Percentiles rank a stretch among this genome's conserved stretches.
These are phyloP conservation scores for Callyntrura guangdongensis DNA, from an alignment of 2,888 invertebrate species.

Conservation along the genomic window DNA sequence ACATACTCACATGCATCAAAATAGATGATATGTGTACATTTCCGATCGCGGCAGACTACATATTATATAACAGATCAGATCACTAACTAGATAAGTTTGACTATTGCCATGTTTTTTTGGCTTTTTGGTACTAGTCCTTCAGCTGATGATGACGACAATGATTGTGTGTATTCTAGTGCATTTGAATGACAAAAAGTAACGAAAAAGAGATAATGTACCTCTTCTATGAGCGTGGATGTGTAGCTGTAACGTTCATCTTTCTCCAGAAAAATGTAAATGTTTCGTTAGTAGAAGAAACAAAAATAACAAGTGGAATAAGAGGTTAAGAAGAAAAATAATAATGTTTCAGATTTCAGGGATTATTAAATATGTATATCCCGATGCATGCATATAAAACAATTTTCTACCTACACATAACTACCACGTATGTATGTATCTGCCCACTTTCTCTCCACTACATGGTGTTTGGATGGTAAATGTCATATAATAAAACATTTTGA, in stretches of 20 bases:
- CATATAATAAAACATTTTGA: slow-evolving; percentile 27
- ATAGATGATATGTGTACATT: no score
- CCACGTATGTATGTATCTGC: no score
- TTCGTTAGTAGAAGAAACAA: slow-evolving; percentile 7
- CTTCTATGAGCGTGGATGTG: neutral
- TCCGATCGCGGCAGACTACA: no score
- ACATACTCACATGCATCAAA: no score
- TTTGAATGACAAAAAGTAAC: neutral
- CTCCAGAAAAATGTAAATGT: neutral
- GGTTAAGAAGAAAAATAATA: neutral
- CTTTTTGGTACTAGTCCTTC: neutral
- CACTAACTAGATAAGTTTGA: neutral
- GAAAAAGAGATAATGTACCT: neutral
- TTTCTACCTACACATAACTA: no score
- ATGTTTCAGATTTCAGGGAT: slow-evolving; percentile 24
- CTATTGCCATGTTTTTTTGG: neutral
- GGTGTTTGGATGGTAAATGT: neutral
- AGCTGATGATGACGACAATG: neutral
- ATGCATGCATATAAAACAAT: neutral
- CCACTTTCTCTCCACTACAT: no score
- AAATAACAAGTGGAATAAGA: slow-evolving; percentile 39
- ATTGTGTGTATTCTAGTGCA: slow-evolving; percentile 13
- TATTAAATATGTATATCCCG: neutral
- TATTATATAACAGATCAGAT: neutral
- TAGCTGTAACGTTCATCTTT: neutral